Percentiles rank a stretch among this genome's conserved stretches.
Evolutionary conservation across 2,113 vertebrate genomes (phyloP).

Genomic region (Anser cygnoides): DNA sequence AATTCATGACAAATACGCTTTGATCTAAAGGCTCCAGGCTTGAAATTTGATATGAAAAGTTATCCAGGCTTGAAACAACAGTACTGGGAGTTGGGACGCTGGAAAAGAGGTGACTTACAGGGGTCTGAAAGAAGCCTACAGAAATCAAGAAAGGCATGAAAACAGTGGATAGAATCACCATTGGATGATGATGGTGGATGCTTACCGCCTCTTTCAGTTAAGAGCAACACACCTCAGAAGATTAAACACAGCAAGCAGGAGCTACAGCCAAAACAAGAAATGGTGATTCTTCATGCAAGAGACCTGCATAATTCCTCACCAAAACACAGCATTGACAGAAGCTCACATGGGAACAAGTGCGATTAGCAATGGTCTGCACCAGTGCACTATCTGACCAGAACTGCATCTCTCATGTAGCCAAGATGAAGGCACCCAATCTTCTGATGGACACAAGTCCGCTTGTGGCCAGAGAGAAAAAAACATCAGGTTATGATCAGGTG

Average conservation of each 20-base stretch:
- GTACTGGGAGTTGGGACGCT: rapidly evolving
- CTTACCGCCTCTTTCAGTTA: neutral
- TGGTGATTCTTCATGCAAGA: neutral
- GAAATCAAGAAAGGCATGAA: neutral
- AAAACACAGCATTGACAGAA: neutral
- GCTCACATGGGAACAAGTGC: neutral
- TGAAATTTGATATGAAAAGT: neutral
- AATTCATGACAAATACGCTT: neutral
- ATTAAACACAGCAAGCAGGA: neutral
- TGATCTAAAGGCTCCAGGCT: neutral
- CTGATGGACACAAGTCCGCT: neutral
- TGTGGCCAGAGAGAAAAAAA: neutral
- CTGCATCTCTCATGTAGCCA: neutral
- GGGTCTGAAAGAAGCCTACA: neutral
- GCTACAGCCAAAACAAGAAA: neutral
- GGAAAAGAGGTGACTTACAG: neutral
- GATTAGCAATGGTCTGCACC: neutral
- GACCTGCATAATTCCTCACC: neutral
- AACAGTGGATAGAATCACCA: neutral
- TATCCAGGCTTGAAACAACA: neutral
- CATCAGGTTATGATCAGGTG: neutral
- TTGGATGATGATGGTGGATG: too few relatives aligned
- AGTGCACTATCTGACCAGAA: neutral
- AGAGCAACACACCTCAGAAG: neutral
- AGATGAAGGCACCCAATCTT: neutral